phyloP scores from a whole-genome alignment of 1,140 invertebrate genomes.

The Zaprionus ornatus region DNA sequence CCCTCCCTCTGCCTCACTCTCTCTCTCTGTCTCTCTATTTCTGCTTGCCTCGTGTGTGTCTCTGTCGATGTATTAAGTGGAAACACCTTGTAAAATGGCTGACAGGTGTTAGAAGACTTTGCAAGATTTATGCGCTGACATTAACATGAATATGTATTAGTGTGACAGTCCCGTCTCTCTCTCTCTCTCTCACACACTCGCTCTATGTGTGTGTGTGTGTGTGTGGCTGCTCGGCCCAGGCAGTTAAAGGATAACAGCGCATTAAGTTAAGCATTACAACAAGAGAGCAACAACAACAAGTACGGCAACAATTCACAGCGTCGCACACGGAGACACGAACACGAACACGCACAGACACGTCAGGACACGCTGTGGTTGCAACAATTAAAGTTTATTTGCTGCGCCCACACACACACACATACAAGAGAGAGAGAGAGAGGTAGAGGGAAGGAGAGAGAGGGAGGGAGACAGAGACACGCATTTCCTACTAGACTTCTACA shows the following conservation, averaged over 20 bases:
- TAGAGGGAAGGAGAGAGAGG: neutral
- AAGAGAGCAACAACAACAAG: slow-evolving; percentile 15
- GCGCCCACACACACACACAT: slow-evolving; percentile 51
- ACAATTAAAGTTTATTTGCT: slow-evolving; percentile 82
- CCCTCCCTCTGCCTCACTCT: too few relatives aligned
- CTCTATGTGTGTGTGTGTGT: slow-evolving; percentile 13
- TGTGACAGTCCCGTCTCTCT: slow-evolving; percentile 49
- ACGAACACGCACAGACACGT: slow-evolving; percentile 60
- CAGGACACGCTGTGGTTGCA: slow-evolving; percentile 76
- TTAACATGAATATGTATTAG: slow-evolving; percentile 81
- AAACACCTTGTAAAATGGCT: slow-evolving; percentile 82
- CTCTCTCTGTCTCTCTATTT: neutral
- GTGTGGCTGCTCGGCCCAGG: slow-evolving; percentile 54
- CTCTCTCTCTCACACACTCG: neutral
- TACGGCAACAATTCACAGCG: slow-evolving; percentile 42
- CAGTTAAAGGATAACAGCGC: slow-evolving; percentile 82
- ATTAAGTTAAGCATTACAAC: slow-evolving; percentile 81
- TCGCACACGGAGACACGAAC: slow-evolving; percentile 34
- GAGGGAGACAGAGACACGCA: neutral
- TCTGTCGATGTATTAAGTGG: slow-evolving; percentile 75
- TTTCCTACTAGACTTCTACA: neutral
- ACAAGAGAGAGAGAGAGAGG: neutral
- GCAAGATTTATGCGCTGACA: slow-evolving; percentile 82
- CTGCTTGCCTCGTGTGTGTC: slow-evolving; percentile 23
- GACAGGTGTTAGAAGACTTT: slow-evolving; percentile 82